Evolutionary conservation across 30 jellyfish, hydroid and myxozoan genomes (phyloP).

Genomic region (Turritopsis dohrnii): DNA sequence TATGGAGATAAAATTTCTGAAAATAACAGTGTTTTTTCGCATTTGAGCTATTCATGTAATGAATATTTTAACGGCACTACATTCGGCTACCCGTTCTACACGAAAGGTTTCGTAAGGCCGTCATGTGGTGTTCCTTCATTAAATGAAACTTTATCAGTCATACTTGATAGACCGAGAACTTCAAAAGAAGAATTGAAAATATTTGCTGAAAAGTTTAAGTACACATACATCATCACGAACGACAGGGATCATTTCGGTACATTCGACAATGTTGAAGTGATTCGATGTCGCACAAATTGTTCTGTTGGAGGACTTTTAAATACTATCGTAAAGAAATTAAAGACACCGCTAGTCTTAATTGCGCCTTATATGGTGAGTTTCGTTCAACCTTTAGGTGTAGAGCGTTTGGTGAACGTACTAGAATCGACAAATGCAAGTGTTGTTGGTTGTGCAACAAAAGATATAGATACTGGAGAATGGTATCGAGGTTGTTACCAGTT

Average conservation of each 20-base stretch:
- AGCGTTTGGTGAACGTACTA: conserved; percentile 52
- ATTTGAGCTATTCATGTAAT: conserved; percentile 37
- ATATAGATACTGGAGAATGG: conserved; percentile 58
- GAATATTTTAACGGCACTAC: conserved; percentile 44
- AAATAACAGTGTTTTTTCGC: background rate
- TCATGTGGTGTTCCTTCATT: conserved; percentile 43
- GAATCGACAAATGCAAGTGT: conserved; percentile 40
- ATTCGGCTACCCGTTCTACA: conserved; percentile 56
- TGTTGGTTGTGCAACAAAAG: conserved; percentile 61
- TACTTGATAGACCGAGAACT: conserved; percentile 26
- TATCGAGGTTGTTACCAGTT: conserved; percentile 69
- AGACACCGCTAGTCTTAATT: conserved; percentile 57
- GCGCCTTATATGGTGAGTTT: conserved; percentile 39
- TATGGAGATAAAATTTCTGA: background rate
- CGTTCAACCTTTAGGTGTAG: conserved; percentile 44
- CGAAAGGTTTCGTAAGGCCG: conserved; percentile 40
- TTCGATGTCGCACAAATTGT: background rate
- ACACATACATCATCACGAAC: background rate
- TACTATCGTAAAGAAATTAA: conserved; percentile 12
- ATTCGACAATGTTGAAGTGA: background rate
- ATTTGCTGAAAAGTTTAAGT: background rate
- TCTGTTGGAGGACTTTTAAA: conserved; percentile 29
- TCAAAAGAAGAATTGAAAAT: background rate
- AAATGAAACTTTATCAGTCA: conserved; percentile 38
- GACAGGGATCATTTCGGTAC: background rate